Percentiles rank a stretch among this genome's conserved stretches.
Conservation (phyloP, 2,113 vertebrate species). For the Amazona guildingii region DNA sequence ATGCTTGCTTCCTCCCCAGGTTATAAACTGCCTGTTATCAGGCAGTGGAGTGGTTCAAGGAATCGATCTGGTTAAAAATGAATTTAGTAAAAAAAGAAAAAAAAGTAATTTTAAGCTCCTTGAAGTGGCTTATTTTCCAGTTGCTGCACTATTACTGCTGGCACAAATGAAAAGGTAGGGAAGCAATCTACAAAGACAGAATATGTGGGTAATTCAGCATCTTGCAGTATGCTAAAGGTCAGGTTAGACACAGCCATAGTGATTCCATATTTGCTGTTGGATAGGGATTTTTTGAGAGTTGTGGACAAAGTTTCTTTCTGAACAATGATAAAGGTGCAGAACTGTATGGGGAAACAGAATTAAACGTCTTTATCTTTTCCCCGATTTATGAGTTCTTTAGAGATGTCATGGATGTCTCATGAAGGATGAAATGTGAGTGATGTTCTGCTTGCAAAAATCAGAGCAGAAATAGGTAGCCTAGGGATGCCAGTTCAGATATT, state of each 20-base stretch:
- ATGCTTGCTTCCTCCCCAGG: fast-evolving
- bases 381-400: not conserved
- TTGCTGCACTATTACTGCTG: not conserved
- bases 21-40: not conserved
- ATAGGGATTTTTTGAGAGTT: not conserved
- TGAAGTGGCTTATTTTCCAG: not conserved
- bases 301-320: not conserved
- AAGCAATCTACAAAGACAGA: not conserved
- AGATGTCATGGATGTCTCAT: not conserved
- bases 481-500: not conserved
- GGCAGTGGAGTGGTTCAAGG: not conserved
- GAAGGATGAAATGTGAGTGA: not conserved
- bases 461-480: not conserved
- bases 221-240: not conserved
- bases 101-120: not conserved
- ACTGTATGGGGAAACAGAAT: not conserved
- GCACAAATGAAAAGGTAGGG: not conserved
- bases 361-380: not conserved
- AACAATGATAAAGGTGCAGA: not conserved
- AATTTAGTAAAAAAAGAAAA: not conserved
- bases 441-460: not conserved
- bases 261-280: not conserved
- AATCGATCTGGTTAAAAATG: not conserved
- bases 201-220: not conserved
- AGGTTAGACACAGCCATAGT: not conserved